Conservation (phyloP, 2,113 vertebrate genomes). For the Nettapus auritus region DNA sequence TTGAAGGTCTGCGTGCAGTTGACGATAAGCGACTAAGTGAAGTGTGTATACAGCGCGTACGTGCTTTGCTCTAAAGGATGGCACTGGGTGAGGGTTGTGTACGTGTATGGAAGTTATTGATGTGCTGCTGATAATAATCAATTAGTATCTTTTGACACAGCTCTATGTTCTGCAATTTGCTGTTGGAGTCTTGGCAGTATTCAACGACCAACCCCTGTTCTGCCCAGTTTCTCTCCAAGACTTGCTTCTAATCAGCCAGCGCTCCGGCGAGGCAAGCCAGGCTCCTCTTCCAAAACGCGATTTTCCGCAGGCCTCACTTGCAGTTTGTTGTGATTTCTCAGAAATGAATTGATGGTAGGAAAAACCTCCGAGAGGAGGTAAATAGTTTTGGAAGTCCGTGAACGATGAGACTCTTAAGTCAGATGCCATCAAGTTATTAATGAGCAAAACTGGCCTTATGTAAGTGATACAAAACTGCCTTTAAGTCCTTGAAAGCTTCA, state of each 20-base stretch:
- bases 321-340: background rate
- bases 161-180: background rate
- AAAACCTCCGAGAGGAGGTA: background rate
- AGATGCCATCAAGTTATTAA: background rate
- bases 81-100: background rate
- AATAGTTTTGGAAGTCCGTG: background rate
- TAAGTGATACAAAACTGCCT: background rate
- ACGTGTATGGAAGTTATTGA: no score
- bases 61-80: background rate
- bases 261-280: background rate
- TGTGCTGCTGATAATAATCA: background rate
- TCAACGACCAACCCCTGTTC: background rate
- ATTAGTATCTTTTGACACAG: background rate
- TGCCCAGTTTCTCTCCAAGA: background rate
- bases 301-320: background rate
- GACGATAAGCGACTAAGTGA: background rate
- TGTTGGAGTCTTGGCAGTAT: background rate
- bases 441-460: background rate
- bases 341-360: background rate
- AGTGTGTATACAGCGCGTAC: no score
- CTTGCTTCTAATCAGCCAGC: background rate
- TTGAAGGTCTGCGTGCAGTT: background rate
- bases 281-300: fast-evolving
- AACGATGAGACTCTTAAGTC: fast-evolving
- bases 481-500: background rate